Base-by-base conservation (phyloP, 2,113 vertebrate genomes). In the Anoura caudifer region DNA sequence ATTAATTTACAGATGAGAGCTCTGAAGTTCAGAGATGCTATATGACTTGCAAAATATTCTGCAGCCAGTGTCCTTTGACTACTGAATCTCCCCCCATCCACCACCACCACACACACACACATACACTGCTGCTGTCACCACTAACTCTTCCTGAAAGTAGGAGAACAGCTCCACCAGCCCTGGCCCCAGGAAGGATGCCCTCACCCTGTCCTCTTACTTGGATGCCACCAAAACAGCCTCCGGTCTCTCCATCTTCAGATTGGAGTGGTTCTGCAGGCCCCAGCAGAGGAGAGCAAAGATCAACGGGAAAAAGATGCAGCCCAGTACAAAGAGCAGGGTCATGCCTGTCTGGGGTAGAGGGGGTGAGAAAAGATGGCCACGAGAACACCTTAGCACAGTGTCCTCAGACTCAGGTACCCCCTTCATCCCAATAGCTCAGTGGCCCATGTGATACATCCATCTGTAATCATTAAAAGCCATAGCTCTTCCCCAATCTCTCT, bases 291-390 rank as follows among this genome's bases (percentile, higher is more conserved):
- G 26, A 11, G 67, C 15, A 7, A 98, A 98, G 88, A 79, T 87
- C 84, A 92, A 1, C 0, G 99, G 99, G 96, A 99, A 99, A 97
- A 99, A 98, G 97, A 98, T 15, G 16, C 98, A 98, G 56, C 99
- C 99, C 19, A 98, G 98, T 15, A 94, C 94, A 83, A 99, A 80
- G 43, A 98, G 97, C 63, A 95, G 93, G 97, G 96, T 81, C 99
- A 99, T 99, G 97, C 91, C 98, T 97, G 83, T 97, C 61, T 95
- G 59, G n/a, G 22, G 69, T 7, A 45, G 17, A 97, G 72, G 86
- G 73, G 38, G 88, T 28, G 50, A 79, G 94, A 56, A 59, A 54
- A 94, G 31, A 45, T 1, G 12, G 61, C 14, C 17, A 2, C 77
- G 89, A 87, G 24, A 54, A 80, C 11, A 10, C 41, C 41, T 73